Conservation (phyloP, 2,888 invertebrate species). For the Hypomecis atomaria region DNA sequence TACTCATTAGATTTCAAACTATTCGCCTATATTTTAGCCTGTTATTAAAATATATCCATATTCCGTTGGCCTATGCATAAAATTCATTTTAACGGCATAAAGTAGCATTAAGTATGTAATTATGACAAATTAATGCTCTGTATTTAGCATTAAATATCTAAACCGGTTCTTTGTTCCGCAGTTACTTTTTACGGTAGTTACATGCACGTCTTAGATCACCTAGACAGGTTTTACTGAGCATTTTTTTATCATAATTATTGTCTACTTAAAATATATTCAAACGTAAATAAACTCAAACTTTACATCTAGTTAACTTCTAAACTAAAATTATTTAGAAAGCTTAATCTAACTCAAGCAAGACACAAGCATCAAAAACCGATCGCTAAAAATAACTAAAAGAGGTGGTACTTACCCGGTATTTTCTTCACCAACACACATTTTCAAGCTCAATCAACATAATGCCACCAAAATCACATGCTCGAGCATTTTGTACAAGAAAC, state of each 20-base stretch:
- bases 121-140: not conserved
- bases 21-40: not conserved
- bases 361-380: conserved; percentile 30
- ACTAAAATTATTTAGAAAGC: conserved; percentile 5
- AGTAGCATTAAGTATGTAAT: not conserved
- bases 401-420: conserved; percentile 36
- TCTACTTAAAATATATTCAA: not conserved
- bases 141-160: not conserved
- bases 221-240: not conserved
- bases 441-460: conserved; percentile 25
- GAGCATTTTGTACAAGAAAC: conserved; percentile 37
- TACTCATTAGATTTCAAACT: too few species aligned
- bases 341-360: conserved; percentile 8
- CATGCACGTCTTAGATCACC: conserved; percentile 1
- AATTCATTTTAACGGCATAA: not conserved
- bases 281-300: not conserved
- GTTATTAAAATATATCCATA: not conserved
- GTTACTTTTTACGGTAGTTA: conserved; percentile 4
- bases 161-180: not conserved
- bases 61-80: not conserved
- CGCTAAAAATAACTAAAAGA: conserved; percentile 16
- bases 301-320: not conserved
- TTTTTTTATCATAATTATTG: not conserved
- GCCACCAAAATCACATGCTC: conserved; percentile 28
- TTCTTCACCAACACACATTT: conserved; percentile 29